These are phyloP conservation scores for Drosophila greeni DNA, from an alignment of 2,888 invertebrate genomes.

Conservation along the genomic window DNA sequence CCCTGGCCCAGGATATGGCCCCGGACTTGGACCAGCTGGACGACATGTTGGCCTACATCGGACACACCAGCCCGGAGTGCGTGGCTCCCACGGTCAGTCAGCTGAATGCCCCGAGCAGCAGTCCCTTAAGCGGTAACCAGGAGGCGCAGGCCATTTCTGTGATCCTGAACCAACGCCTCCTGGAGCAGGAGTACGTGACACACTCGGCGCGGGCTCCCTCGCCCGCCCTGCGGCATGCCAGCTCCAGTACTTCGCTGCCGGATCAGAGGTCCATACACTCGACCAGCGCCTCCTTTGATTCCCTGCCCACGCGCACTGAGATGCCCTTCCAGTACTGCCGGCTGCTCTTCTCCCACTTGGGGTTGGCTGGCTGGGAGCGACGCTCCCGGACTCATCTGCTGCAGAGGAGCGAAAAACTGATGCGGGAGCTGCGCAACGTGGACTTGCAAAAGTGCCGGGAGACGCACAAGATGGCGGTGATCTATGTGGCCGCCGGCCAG, in stretches of 20 bases:
- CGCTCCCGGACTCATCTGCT: slow-evolving; percentile 90
- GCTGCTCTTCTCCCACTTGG: slow-evolving; percentile 93
- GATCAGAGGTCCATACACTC: slow-evolving; percentile 73
- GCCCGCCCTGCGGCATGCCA: slow-evolving; percentile 37
- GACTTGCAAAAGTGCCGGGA: slow-evolving; percentile 95
- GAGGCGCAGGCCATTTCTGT: slow-evolving; percentile 92
- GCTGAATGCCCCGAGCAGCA: slow-evolving; percentile 88
- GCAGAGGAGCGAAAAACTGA: slow-evolving; percentile 91
- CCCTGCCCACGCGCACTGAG: slow-evolving; percentile 79
- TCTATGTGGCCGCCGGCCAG: slow-evolving; percentile 98
- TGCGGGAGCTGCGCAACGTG: slow-evolving; percentile 94
- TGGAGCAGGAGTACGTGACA: slow-evolving; percentile 87
- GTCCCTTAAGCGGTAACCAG: slow-evolving; percentile 86
- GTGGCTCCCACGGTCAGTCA: slow-evolving; percentile 83
- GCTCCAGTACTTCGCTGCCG: slow-evolving; percentile 41
- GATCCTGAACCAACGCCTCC: slow-evolving; percentile 89
- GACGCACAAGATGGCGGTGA: slow-evolving; percentile 97
- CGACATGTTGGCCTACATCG: slow-evolving; percentile 94
- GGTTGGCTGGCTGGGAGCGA: slow-evolving; percentile 93
- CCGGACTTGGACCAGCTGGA: slow-evolving; percentile 95
- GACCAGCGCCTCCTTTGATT: slow-evolving; percentile 76
- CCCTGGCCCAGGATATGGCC: slow-evolving; percentile 88
- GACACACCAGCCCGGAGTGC: slow-evolving; percentile 94
- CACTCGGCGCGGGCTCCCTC: slow-evolving; percentile 64
- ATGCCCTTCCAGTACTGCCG: slow-evolving; percentile 91